Base-by-base conservation (phyloP, 2,888 invertebrate genomes). In the Baccha elongata region DNA sequence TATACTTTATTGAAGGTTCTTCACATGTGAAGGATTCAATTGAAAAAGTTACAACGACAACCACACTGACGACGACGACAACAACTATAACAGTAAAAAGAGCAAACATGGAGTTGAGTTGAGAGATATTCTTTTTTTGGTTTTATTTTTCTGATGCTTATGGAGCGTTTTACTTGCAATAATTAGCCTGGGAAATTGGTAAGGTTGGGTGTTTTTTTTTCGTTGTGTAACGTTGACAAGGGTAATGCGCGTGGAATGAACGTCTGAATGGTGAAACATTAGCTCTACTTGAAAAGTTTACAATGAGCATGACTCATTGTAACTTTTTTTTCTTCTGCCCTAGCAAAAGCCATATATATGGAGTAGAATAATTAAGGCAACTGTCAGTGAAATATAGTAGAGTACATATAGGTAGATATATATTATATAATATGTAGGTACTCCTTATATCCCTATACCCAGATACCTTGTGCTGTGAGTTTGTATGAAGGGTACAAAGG, bases 1-100 rank as follows among this genome's bases (percentile, higher is more conserved):
- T 71, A 72, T 58, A 55, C 55, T 78, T 68, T 62, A 83, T 83
- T 72, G 78, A 42, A 65, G 72, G 72, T 68, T 32, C 83, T 72
- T 78, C 68, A 78, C 68, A 78, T 72, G 78, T 83, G 78, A 83
- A 83, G 83, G 60, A 78, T 83, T 72, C 62, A 72, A 68, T 72
- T 83, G 62, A 67, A 83, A 78, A 83, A 78, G 53, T 64, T 68
- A 78, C 83, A 62, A 68, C 35, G 42, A 60, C 60, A 42, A 75
- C 26, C 5, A 6, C 19, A 53, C 10, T 11, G 11, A 26, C 17
- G 21, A 60, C 19, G 32, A 23, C 26, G 23, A 37, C 5, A 8
- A 26, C 21, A 37, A 26, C 5, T 6, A 23, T 7, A 46, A 32
- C 67, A 13, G 50, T 5, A 37, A 58, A 52, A 46, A 40, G 40